Percentiles rank a stretch among this genome's conserved stretches.
Conservation (phyloP, 2,797 vertebrate genomes). For the Arrhamphus sclerolepis region DNA sequence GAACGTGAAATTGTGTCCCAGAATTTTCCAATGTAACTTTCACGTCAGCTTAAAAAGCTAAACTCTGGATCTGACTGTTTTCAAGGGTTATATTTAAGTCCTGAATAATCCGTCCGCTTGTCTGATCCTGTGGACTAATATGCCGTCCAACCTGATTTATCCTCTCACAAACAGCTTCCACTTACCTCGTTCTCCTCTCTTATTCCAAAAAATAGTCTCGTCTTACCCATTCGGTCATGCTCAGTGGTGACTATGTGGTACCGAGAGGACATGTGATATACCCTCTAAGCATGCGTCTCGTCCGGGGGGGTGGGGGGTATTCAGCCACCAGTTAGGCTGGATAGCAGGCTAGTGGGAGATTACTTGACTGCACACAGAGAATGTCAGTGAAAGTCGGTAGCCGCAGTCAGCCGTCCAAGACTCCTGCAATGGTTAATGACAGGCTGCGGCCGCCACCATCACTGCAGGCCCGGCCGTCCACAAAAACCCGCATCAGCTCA, state of each 20-base stretch:
- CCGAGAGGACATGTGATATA: slow-evolving; percentile 36
- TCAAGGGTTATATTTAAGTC: slow-evolving; percentile 8
- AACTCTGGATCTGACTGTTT: background rate
- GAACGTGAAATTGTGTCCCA: slow-evolving; percentile 7
- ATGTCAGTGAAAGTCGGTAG: slow-evolving; percentile 28
- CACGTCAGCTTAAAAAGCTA: background rate
- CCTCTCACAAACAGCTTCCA: slow-evolving; percentile 20
- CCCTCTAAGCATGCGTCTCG: slow-evolving; percentile 12
- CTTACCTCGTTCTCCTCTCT: slow-evolving; percentile 1
- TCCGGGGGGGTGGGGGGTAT: slow-evolving; percentile 1
- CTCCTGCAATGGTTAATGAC: slow-evolving; percentile 40
- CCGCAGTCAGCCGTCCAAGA: slow-evolving; percentile 28
- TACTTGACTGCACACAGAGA: slow-evolving; percentile 34
- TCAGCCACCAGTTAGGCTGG: slow-evolving; percentile 22
- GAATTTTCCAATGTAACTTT: background rate
- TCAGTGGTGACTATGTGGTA: slow-evolving; percentile 34
- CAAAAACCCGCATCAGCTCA: slow-evolving; percentile 25
- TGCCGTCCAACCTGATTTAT: slow-evolving; percentile 18
- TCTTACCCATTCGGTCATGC: slow-evolving; percentile 27
- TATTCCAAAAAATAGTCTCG: slow-evolving; percentile 6
- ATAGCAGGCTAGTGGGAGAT: slow-evolving; percentile 24
- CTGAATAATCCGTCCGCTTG: slow-evolving; percentile 12
- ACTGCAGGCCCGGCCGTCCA: slow-evolving; percentile 30
- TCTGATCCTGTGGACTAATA: background rate
- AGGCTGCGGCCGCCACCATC: slow-evolving; percentile 43